Base-by-base conservation (phyloP, 2,797 vertebrate species). In the Girardinus metallicus region DNA sequence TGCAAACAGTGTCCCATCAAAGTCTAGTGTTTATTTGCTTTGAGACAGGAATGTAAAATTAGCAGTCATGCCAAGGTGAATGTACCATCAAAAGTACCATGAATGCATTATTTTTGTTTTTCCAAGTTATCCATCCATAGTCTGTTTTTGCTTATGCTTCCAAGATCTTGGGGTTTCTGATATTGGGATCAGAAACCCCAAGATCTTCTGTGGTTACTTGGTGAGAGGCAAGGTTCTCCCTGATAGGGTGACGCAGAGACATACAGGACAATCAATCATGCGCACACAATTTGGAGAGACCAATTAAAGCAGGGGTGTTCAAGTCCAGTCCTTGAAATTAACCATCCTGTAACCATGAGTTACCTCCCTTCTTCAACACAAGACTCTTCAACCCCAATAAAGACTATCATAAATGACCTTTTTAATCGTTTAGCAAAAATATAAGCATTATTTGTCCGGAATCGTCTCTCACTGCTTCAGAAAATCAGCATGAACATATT, bases 1-100 rank as follows among this genome's bases (percentile, higher is more conserved):
- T 66, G 62, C 18, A 41, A 82, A 80, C 71, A 5, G 41, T 2
- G 44, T 78, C 86, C 62, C 12, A 79, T 73, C 66, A 39, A 8
- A 53, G 51, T 26, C 2, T 53, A 53, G 23, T 53, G 51, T 53
- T 53, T 26, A 53, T 53, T 53, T 53, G 51, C 23, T 53, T 53
- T 53, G 34, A 39, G 36, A 12, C 21, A 18, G 31, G 44, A 5
- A 49, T 29, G 29, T 47, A 49, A 9, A 64, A 31, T 34, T 4
- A 34, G 2, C 31, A 18, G 41, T 36, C 44, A 18, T 34, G 1
- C 18, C 7, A 12, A 47, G 13, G 3, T 31, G 41, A 9, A 13
- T 29, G 26, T 26, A 16, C 57, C 15, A 29, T 9, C 2, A 49
- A 34, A 51, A 29, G 21, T 7, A 23, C 9, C 5, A 26, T 26